These are phyloP conservation scores for Cynaeus angustus DNA, from an alignment of 2,888 invertebrate genomes.

Conservation along the genomic window DNA sequence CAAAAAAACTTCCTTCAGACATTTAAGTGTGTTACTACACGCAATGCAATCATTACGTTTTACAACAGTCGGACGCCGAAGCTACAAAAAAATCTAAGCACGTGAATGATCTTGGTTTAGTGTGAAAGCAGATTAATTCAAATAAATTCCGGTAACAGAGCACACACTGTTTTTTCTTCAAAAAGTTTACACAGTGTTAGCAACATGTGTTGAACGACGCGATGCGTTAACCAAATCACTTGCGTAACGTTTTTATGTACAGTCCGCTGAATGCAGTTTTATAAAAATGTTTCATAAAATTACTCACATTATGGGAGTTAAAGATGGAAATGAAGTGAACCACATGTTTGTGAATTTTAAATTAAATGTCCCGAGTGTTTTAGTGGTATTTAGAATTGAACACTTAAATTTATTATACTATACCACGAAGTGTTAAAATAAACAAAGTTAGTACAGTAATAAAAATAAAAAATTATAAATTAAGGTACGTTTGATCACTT, in stretches of 20 bases:
- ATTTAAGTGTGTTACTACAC: background rate
- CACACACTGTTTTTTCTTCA: background rate
- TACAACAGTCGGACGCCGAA: background rate
- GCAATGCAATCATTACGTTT: slow-evolving; percentile 6
- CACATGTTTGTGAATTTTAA: too few species aligned
- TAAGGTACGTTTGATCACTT: too few species aligned
- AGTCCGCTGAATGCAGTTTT: background rate
- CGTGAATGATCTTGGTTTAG: background rate
- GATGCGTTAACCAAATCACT: background rate
- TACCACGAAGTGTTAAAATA: too few species aligned
- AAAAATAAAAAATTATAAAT: too few species aligned
- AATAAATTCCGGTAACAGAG: slow-evolving; percentile 1
- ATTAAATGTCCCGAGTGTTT: too few species aligned
- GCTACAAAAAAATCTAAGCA: background rate
- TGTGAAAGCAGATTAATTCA: background rate
- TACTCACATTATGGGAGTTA: background rate
- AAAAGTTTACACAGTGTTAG: background rate
- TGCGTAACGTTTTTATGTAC: slow-evolving; percentile 5
- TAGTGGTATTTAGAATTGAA: too few species aligned
- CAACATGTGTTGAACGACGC: background rate
- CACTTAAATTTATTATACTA: too few species aligned
- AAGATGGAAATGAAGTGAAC: background rate
- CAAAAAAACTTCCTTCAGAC: background rate
- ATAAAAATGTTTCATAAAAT: background rate
- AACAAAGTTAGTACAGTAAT: too few species aligned